Percentiles rank a stretch among this genome's conserved stretches.
Conservation (phyloP, 1,140 invertebrate genomes). For the Elysia chlorotica region DNA sequence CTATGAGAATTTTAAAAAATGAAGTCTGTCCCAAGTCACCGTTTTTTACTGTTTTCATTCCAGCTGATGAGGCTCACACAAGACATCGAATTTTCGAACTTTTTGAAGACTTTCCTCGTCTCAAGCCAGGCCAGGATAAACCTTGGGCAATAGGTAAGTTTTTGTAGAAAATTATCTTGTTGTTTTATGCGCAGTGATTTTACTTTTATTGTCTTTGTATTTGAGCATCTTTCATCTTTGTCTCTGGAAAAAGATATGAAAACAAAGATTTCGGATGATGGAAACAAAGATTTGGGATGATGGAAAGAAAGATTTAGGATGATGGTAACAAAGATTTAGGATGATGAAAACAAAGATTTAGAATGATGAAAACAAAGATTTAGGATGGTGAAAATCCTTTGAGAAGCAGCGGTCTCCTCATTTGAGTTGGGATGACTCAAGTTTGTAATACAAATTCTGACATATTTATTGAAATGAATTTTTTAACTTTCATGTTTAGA, state of each 20-base stretch:
- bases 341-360: neutral
- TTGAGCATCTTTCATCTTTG: neutral
- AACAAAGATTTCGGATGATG: neutral
- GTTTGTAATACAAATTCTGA: too few species aligned
- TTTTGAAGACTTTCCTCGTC: constrained; percentile 31
- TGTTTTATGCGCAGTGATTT: too few species aligned
- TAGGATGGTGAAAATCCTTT: neutral
- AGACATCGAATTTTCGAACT: constrained; percentile 30
- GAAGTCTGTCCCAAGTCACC: too few species aligned
- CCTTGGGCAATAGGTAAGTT: constrained; percentile 37
- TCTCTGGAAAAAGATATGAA: neutral
- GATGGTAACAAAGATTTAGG: neutral
- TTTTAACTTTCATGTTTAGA: too few species aligned
- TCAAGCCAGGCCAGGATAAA: constrained; percentile 27
- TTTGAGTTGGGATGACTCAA: too few species aligned
- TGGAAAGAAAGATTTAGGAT: neutral
- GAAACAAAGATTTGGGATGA: neutral
- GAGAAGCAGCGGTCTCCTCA: too few species aligned
- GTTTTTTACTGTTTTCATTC: neutral
- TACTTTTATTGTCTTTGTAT: too few species aligned
- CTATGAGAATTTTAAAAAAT: too few species aligned
- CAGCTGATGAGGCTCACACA: constrained; percentile 27
- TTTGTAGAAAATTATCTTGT: too few species aligned
- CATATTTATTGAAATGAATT: too few species aligned
- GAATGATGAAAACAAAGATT: neutral